A percentile compares a stretch with the other conserved stretches of the same genome.
phyloP scores from a whole-genome alignment of 2,797 vertebrate genomes.

The Tamandua tetradactyla region DNA sequence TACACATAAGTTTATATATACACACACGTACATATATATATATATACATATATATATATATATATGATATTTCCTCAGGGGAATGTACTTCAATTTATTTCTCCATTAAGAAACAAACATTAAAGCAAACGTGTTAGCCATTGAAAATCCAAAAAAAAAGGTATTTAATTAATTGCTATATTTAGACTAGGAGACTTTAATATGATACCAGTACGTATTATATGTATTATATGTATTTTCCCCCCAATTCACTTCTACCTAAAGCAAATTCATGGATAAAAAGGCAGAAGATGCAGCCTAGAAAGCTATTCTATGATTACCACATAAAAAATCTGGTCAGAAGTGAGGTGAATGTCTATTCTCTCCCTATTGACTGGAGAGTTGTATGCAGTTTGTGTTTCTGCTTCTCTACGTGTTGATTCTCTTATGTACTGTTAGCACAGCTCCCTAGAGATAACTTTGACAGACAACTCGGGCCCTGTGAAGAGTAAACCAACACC shows the following conservation, averaged over 20 bases:
- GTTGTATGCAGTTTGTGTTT: background rate
- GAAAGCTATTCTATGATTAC: slow-evolving; percentile 26
- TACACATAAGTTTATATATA: too few species aligned
- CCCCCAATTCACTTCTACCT: background rate
- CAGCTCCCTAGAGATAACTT: slow-evolving; percentile 69
- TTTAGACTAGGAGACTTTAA: slow-evolving; percentile 22
- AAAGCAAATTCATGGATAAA: slow-evolving; percentile 36
- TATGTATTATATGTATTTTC: slow-evolving; percentile 11
- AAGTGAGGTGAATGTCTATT: background rate
- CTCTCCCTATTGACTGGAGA: slow-evolving; percentile 29
- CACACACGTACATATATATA: background rate
- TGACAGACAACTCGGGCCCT: slow-evolving; percentile 70
- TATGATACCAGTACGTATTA: background rate
- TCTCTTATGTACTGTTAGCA: slow-evolving; percentile 27
- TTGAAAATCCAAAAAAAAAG: too few species aligned
- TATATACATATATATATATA: background rate
- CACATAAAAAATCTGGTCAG: background rate
- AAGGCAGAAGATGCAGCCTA: background rate
- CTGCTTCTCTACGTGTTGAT: background rate
- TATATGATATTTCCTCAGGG: background rate
- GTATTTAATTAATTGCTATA: slow-evolving; percentile 17
- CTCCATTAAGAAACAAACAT: slow-evolving; percentile 16
- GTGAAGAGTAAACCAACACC: slow-evolving; percentile 66
- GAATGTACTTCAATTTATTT: slow-evolving; percentile 33
- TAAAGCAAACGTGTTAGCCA: slow-evolving; percentile 24